Evolutionary conservation across 2,113 vertebrate genomes (phyloP), one percentile per base, ranked within the genome.

Genomic region (Sminthopsis crassicaudata): DNA sequence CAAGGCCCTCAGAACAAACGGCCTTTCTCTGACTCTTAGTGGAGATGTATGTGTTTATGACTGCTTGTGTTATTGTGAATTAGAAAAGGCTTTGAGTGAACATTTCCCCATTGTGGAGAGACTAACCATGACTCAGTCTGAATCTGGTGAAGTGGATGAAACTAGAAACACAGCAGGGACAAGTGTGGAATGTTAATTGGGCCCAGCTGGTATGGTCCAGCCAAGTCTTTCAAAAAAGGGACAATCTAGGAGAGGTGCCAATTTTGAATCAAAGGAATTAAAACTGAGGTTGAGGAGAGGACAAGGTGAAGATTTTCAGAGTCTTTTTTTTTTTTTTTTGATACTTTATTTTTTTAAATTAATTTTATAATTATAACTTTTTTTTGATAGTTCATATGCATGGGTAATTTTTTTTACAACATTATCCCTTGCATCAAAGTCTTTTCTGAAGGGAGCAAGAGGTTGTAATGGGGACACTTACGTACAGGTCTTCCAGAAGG

Each of bases 241-340:
- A 84, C 67, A 84, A 16, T 84, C 67, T 84, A 42, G 67, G 67
- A 84, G 19, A 42, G 67, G 8, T 84, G 67, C 67, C 67, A 84
- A 84, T n/a, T 84, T 42, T 84, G 67, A 84, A 84, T 84, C 36
- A 42, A 84, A 84, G 67, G 67, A 84, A 84, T 84, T 84, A 84
- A 84, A 76, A 84, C 67, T 8, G 19, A 84, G 36, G n/a, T 84
- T 84, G 67, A 84, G 36, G 67, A 84, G 19, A 84, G 67, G 36
- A 84, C 36, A 84, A 42, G n/a, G 67, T 84, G 67, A 84, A 84
- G 67, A 84, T 84, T 42, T 84, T 84, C n/a, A 84, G 55, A 55
- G 67, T 42, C 67, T 84, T 84, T 84, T 84, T 84, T 84, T 84
- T 84, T 84, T 84, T 84, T 84, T 84, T 84, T 84, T 84, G n/a